Conservation (phyloP, 2,797 vertebrate species). For the Schizopygopsis pylzovi region DNA sequence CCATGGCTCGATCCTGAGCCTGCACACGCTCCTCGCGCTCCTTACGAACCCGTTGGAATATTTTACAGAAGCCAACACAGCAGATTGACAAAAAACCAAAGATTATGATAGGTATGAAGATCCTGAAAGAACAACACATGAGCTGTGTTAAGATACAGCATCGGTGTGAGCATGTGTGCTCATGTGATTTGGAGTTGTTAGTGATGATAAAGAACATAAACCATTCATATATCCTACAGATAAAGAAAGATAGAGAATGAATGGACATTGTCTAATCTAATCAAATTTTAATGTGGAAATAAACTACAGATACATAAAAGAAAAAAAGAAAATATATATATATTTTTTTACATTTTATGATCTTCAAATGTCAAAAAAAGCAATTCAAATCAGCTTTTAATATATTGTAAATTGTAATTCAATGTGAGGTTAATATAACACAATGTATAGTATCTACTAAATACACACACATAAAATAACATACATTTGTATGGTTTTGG, state of each 20-base stretch:
- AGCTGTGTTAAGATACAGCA: background rate
- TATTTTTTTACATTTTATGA: background rate
- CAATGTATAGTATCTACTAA: too few species aligned
- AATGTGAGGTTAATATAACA: background rate
- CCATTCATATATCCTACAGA: background rate
- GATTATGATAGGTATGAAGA: conserved; percentile 43
- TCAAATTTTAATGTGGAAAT: background rate
- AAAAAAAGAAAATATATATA: background rate
- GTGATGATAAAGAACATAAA: background rate
- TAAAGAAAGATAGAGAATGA: background rate
- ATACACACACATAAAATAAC: background rate
- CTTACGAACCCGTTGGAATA: background rate
- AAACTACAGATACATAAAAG: background rate
- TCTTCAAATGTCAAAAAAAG: background rate
- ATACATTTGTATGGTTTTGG: background rate
- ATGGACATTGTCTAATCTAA: background rate
- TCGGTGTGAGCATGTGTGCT: too few species aligned
- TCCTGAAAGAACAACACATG: conserved; percentile 18
- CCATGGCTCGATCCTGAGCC: background rate
- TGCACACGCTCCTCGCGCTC: background rate
- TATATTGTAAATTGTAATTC: background rate
- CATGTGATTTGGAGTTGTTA: background rate
- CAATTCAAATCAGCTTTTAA: background rate
- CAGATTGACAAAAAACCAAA: conserved; percentile 38
- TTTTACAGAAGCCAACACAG: conserved; percentile 52